Evolutionary conservation across 2,888 invertebrate genomes (phyloP).

Genomic region (Synergus itoensis): DNA sequence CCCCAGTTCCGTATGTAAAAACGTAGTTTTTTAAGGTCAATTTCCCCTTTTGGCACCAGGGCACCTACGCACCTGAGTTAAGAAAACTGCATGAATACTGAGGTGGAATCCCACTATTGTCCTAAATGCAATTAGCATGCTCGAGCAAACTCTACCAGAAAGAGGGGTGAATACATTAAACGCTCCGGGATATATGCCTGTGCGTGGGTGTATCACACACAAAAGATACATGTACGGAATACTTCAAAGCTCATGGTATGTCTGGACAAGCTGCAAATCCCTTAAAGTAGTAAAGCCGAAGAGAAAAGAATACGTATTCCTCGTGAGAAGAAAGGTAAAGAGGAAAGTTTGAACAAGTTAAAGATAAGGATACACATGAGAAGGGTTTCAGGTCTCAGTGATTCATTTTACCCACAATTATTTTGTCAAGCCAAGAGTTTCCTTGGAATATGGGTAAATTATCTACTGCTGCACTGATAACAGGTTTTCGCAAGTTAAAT

Average conservation of each 20-base stretch:
- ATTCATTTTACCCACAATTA: constrained; percentile 10
- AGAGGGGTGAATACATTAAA: constrained; percentile 67
- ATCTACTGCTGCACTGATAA: neutral
- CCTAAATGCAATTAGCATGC: constrained; percentile 67
- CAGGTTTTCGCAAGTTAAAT: constrained; percentile 6
- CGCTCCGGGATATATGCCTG: constrained; percentile 61
- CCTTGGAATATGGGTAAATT: constrained; percentile 1
- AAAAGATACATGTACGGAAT: constrained; percentile 33
- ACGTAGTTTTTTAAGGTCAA: neutral
- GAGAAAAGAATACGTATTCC: constrained; percentile 4
- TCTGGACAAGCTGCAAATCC: constrained; percentile 36
- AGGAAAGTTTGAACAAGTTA: neutral
- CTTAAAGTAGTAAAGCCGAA: constrained; percentile 16
- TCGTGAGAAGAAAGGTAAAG: neutral
- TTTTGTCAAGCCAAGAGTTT: constrained; percentile 15
- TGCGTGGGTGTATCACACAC: constrained; percentile 58
- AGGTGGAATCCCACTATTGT: constrained; percentile 64
- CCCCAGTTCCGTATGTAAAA: neutral
- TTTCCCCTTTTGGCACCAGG: constrained; percentile 25
- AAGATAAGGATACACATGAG: neutral
- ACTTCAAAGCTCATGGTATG: constrained; percentile 37
- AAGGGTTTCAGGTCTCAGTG: neutral
- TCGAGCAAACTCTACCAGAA: constrained; percentile 59
- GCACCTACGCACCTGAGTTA: constrained; percentile 27
- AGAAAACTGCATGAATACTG: constrained; percentile 40